Percentiles rank a stretch among this genome's conserved stretches.
Evolutionary conservation across 2,888 invertebrate genomes (phyloP).

Genomic region (Caenorhabditis virilis): DNA sequence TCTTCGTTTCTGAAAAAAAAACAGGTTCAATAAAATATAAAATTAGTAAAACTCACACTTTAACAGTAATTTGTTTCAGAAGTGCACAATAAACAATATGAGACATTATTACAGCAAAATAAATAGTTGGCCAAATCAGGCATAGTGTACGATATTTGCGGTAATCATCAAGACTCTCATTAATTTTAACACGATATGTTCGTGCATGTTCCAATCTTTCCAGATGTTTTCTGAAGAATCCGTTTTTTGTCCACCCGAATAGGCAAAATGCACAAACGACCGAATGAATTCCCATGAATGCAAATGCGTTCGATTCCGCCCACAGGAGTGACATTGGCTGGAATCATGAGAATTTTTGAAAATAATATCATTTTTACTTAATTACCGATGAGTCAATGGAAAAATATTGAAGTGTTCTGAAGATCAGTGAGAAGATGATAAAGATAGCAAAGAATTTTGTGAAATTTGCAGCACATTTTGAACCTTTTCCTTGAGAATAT

Average conservation of each 20-base stretch:
- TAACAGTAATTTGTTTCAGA: conserved; percentile 11
- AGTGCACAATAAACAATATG: conserved; percentile 15
- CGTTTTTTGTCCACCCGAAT: conserved; percentile 26
- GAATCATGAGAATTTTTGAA: background rate
- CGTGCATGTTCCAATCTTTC: conserved; percentile 4
- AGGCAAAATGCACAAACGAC: conserved; percentile 25
- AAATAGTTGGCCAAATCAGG: conserved; percentile 14
- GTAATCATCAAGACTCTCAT: conserved; percentile 22
- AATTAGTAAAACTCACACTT: conserved; percentile 10
- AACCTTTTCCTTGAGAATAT: conserved; percentile 14
- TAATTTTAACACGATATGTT: conserved; percentile 7
- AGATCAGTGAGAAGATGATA: conserved; percentile 18
- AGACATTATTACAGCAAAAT: conserved; percentile 6
- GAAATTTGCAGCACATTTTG: background rate
- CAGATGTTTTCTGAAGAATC: conserved; percentile 13
- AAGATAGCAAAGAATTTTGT: conserved; percentile 8
- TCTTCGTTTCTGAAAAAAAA: conserved; percentile 9
- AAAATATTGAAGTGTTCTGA: conserved; percentile 17
- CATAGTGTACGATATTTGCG: conserved; percentile 12
- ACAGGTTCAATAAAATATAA: background rate
- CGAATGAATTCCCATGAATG: conserved; percentile 25
- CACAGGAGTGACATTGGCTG: conserved; percentile 15
- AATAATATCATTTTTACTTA: conserved; percentile 1
- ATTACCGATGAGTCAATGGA: conserved; percentile 13
- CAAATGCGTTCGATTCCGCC: conserved; percentile 26